Percentiles rank a stretch among this genome's conserved stretches.
Evolutionary conservation across 1,140 invertebrate species (phyloP).

Genomic region (Drosophila oshimai): DNA sequence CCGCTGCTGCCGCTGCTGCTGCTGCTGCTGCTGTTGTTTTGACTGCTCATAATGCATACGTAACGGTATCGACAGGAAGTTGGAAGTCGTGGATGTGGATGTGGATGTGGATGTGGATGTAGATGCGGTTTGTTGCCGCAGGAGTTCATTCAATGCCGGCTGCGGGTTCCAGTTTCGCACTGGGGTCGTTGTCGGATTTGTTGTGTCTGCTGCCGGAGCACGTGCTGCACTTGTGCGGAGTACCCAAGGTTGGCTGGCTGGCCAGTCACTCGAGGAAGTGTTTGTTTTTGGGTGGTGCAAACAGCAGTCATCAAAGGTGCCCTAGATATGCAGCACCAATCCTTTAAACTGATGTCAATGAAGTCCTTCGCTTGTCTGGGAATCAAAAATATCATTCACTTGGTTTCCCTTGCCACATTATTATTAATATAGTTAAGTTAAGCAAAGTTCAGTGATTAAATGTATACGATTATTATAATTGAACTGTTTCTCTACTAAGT

Average conservation of each 20-base stretch:
- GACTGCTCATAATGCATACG: constrained; percentile 62
- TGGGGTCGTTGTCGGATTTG: constrained; percentile 46
- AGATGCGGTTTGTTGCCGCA: constrained; percentile 18
- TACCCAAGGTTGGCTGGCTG: constrained; percentile 30
- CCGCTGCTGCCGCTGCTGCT: background rate
- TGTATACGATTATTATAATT: too few species aligned
- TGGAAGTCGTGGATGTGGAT: constrained; percentile 3
- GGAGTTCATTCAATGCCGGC: constrained; percentile 63
- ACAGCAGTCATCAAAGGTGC: too few species aligned
- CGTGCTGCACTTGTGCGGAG: constrained; percentile 31
- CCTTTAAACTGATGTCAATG: too few species aligned
- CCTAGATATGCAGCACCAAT: too few species aligned
- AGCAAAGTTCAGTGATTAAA: too few species aligned
- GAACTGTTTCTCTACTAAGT: too few species aligned
- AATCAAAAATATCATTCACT: too few species aligned
- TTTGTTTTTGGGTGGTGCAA: too few species aligned
- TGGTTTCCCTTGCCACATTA: too few species aligned
- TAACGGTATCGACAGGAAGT: constrained; percentile 76
- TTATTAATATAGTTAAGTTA: too few species aligned
- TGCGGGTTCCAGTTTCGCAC: constrained; percentile 40
- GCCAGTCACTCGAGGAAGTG: constrained; percentile 29
- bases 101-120: constrained; percentile 5
- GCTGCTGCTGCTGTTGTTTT: constrained; percentile 18
- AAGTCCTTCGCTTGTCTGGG: too few species aligned
- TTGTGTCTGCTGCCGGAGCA: constrained; percentile 32